Evolutionary conservation across 2,113 vertebrate species (phyloP).

Genomic region (Solea solea): DNA sequence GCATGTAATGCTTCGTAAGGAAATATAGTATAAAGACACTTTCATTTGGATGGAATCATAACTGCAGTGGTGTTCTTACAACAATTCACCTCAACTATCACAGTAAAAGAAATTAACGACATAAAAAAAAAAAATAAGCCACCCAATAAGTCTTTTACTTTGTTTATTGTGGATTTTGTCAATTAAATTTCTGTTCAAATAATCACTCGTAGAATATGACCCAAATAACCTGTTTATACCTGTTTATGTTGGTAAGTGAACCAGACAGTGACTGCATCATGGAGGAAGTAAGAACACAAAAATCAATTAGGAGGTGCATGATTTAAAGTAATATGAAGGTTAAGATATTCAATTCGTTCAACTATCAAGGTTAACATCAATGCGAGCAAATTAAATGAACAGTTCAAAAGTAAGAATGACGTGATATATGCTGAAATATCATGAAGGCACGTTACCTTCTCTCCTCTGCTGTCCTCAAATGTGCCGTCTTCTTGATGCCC

Average conservation of each 20-base stretch:
- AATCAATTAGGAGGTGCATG: neutral
- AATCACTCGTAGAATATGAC: neutral
- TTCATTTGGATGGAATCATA: too few relatives aligned
- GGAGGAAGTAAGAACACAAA: neutral
- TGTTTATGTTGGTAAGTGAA: neutral
- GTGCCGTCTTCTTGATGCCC: neutral
- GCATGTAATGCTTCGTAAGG: too few relatives aligned
- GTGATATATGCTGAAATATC: neutral
- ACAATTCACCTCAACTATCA: too few relatives aligned
- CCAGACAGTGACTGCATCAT: neutral
- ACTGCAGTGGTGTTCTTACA: too few relatives aligned
- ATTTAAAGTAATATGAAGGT: neutral
- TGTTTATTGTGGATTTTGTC: neutral
- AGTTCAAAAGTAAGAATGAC: neutral
- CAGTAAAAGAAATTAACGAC: neutral
- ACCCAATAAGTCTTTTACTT: neutral
- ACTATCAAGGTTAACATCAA: neutral
- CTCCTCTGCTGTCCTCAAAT: neutral
- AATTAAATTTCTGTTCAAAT: neutral
- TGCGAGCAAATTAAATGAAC: neutral
- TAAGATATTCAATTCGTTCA: too few relatives aligned
- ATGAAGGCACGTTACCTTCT: conserved; percentile 39
- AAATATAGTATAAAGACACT: too few relatives aligned
- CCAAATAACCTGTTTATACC: neutral
- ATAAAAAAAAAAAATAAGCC: neutral